A percentile compares a stretch with the other conserved stretches of the same genome.
These are phyloP conservation scores for Loxodonta africana DNA, from an alignment of 2,113 vertebrate species.

Conservation along the genomic window DNA sequence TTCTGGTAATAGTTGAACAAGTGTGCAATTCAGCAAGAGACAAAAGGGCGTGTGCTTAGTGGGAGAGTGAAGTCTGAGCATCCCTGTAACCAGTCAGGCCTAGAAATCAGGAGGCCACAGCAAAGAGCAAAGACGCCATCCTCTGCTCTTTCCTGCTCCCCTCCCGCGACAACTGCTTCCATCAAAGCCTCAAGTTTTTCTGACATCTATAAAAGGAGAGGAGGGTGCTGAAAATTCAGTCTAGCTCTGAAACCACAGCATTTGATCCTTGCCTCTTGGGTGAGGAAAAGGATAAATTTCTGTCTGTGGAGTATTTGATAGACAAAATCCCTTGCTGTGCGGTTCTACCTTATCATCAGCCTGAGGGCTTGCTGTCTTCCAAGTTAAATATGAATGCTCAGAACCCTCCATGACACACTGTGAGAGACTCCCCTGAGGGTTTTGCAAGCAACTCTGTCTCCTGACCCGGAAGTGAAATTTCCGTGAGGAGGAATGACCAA, in stretches of 20 bases:
- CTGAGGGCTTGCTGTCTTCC: constrained; percentile 79
- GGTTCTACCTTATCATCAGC: constrained; percentile 75
- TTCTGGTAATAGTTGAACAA: background rate
- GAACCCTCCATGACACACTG: constrained; percentile 59
- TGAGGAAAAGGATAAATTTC: background rate
- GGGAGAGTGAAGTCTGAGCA: background rate
- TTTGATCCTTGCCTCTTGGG: background rate
- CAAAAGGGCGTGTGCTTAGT: background rate
- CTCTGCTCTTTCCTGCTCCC: too few species aligned
- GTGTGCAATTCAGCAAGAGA: background rate
- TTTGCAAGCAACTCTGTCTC: constrained; percentile 54
- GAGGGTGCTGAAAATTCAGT: background rate
- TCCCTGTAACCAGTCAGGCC: background rate
- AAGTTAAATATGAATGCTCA: constrained; percentile 46
- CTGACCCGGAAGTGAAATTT: background rate
- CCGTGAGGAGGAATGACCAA: constrained; percentile 12
- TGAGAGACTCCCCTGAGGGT: constrained; percentile 10
- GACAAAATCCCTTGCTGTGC: constrained; percentile 46
- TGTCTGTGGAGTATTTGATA: background rate
- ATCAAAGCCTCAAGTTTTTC: accelerated
- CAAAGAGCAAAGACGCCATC: background rate
- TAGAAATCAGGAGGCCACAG: too few species aligned
- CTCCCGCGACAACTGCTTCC: background rate
- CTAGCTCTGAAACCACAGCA: background rate
- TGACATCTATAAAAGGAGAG: background rate